Evolutionary conservation across 2,888 invertebrate genomes (phyloP), one percentile per base, ranked within the genome.

Genomic region (Caprella mutica): DNA sequence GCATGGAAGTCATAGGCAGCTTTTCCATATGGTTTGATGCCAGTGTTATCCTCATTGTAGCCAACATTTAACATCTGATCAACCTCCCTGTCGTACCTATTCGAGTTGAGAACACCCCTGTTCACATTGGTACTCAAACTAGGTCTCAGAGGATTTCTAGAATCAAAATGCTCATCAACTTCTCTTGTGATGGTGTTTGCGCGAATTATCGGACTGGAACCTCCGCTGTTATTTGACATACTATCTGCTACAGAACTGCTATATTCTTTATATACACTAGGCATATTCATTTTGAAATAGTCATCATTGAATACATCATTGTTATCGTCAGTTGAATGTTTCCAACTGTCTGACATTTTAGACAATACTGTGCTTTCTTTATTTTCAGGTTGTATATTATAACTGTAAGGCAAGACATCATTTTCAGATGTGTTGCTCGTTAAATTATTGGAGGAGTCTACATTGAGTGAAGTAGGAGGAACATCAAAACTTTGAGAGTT

Each of bases 11-110:
- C 72, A 67, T 71, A 75, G 5, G 74, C 66, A 19, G 74, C 73
- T 55, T 75, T 75, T 5, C 76, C 79, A 69, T 79, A 78, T 0
- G 79, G 77, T 26, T 70, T 70, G 9, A 75, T 61, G 14, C 65
- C 65, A 8, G 66, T 64, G 43, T 64, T 64, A 43, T 64, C 60
- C 33, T 64, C 64, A 43, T 55, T 64, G 39, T 64, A 64, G 19
- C 56, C 59, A 17, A 29, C 24, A 19, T 44, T 26, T 24, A 48
- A 21, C 48, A 48, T 48, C 48, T 48, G 29, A 17, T 48, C 48
- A 17, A 48, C 48, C 27, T 48, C 48, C 19, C 30, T 27, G 30
- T 48, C 48, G 30, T 48, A 48, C 19, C 48, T 48, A 24, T 17
- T 48, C 19, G 48, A 48, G 48, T 48, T 48, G 6, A 48, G 29